A percentile compares a stretch with the other conserved stretches of the same genome.
Evolutionary conservation across 2,888 invertebrate species (phyloP).

Genomic region (Xanthia togata): DNA sequence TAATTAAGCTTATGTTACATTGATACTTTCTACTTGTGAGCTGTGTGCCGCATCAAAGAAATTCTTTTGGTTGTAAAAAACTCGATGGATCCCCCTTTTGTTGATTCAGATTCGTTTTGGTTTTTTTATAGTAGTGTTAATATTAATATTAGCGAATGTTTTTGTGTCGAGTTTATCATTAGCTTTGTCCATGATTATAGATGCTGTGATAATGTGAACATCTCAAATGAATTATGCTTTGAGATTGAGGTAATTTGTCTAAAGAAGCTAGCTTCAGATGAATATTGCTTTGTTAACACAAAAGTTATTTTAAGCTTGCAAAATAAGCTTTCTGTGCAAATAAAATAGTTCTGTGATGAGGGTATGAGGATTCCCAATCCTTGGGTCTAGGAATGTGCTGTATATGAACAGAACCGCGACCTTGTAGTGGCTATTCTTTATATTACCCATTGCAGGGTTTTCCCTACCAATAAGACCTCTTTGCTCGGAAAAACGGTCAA

Average conservation of each 20-base stretch:
- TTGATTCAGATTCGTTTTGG: constrained; percentile 38
- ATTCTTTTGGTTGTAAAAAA: constrained; percentile 70
- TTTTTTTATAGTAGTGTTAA: constrained; percentile 33
- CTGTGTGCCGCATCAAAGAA: constrained; percentile 73
- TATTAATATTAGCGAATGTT: constrained; percentile 50
- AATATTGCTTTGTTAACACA: not conserved
- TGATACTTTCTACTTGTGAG: constrained; percentile 78
- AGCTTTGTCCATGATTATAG: constrained; percentile 5
- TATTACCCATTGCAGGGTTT: too few species aligned
- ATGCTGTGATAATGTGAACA: constrained; percentile 2
- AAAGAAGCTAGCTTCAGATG: not conserved
- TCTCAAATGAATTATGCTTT: not conserved
- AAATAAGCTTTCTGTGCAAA: not conserved
- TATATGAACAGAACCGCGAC: not conserved
- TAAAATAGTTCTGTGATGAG: not conserved
- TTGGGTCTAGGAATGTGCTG: not conserved
- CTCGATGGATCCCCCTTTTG: constrained; percentile 53
- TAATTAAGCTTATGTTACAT: constrained; percentile 87
- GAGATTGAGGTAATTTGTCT: not conserved
- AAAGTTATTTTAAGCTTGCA: not conserved
- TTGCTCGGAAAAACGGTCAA: too few species aligned
- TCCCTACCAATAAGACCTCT: too few species aligned
- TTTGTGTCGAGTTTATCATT: constrained; percentile 34
- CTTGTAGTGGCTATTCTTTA: too few species aligned
- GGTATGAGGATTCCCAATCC: not conserved